Base-by-base conservation (phyloP, 1,140 invertebrate genomes). In the Hirudo medicinalis region DNA sequence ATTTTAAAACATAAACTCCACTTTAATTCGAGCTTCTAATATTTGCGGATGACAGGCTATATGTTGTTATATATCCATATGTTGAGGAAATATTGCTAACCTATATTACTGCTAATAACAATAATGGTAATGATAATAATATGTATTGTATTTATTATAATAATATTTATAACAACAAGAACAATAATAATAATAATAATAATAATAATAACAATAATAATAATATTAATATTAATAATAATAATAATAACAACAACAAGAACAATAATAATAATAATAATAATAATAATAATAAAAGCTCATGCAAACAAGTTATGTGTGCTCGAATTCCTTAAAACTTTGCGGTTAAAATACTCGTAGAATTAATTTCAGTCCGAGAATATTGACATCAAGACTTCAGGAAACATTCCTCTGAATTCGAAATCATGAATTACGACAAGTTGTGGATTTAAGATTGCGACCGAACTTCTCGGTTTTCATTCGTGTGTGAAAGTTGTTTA, bases 71-170 rank as follows among this genome's bases (percentile, higher is more conserved):
- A n/a, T n/a, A n/a, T n/a, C n/a, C n/a, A n/a, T n/a, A n/a, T n/a
- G n/a, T 20, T 25, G 20, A 25, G 2, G 5, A n/a, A 57, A n/a
- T 57, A 57, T 3, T 57, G 5, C 5, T 20, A 20, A 57, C 2
- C 20, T 20, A 57, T 57, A 57, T 25, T 25, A 57, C 55, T n/a
- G 20, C 2, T 25, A 57, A 20, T 57, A n/a, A 20, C 20, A n/a
- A n/a, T 54, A 15, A 54, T 15, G 15, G 54, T n/a, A n/a, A n/a
- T n/a, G n/a, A n/a, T n/a, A n/a, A 72, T 72, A 17, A 72, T 9
- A 25, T 32, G 15, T 4, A 72, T 9, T 25, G 8, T 25, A 32
- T 22, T 22, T 22, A 72, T 43, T 40, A 36, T 32, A 27, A n/a
- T 72, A n/a, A 67, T 71, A 27, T 11, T 32, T 5, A 36, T 72